phyloP scores from a whole-genome alignment of 2,797 vertebrate genomes.

The Anomalospiza imberbis region DNA sequence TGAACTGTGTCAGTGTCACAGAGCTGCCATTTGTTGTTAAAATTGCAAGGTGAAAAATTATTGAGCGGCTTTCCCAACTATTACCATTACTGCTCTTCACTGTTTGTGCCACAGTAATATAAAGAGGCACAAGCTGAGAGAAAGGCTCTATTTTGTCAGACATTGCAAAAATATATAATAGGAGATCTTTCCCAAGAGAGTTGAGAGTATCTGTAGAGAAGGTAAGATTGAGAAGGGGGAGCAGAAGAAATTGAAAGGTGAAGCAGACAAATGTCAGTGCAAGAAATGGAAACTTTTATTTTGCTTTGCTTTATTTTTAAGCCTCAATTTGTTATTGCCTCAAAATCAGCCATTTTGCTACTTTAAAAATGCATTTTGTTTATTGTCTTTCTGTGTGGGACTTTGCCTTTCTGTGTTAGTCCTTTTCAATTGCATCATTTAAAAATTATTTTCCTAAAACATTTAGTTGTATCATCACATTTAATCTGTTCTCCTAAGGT shows the following conservation, averaged over 20 bases:
- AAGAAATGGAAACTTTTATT: not conserved
- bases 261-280: not conserved
- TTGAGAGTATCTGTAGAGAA: not conserved
- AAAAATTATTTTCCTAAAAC: not conserved
- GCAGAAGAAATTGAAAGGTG: not conserved
- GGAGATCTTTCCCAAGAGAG: not conserved
- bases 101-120: not conserved
- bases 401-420: not conserved
- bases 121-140: not conserved
- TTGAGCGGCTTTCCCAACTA: not conserved
- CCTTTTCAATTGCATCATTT: not conserved
- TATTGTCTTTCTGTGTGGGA: not conserved
- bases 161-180: not conserved
- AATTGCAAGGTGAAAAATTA: constrained; percentile 13
- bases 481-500: not conserved
- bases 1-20: not conserved
- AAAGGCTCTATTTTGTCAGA: not conserved
- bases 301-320: not conserved
- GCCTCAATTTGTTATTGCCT: not conserved
- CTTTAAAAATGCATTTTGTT: not conserved
- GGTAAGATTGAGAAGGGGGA: not conserved
- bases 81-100: not conserved
- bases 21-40: constrained; percentile 17
- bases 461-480: not conserved
- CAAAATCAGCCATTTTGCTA: not conserved